Base-by-base conservation (phyloP, 2,888 invertebrate species). In the Schizaphis graminum region DNA sequence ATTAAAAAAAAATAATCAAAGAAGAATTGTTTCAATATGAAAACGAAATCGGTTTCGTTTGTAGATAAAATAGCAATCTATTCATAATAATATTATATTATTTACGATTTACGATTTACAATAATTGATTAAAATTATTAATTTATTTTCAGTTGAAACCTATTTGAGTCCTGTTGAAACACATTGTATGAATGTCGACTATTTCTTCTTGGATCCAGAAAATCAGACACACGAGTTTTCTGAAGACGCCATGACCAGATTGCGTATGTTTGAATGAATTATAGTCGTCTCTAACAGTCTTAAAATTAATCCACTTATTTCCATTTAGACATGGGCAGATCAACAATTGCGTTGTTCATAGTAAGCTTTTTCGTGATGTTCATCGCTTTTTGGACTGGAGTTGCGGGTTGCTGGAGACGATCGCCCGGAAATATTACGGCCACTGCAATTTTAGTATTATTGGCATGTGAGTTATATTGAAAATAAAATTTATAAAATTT, bases 361-460 rank as follows among this genome's bases (percentile, higher is more conserved):
- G 97, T 99, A 94, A 98, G 98, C 91, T 98, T 99, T 96, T 97
- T 98, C 95, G 97, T 98, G 88, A 97, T 99, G 95, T 98, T 99
- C 96, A 97, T 98, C 95, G 98, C 99, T 47, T 99, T 99, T 96
- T 98, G 99, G 97, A 98, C 99, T 94, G 99, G 99, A 94, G 97
- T 99, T 28, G 98, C 99, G 61, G 99, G 99, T 95, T 99, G 99
- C 96, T 99, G 99, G 98, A 98, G 98, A 96, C 97, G 99, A 95
- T 98, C 98, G 91, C 98, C 99, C 21, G 98, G 98, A 95, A 98
- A 99, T 96, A 98, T 99, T 95, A 98, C 99, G 56, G 98, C 98
- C 92, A 99, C 99, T 10, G 99, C 99, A 57, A 98, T 99, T 95
- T 96, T 98, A 92, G 98, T 98, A 97, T 97, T 98, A 93, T 96